Evolutionary conservation across 2,113 vertebrate species (phyloP).

Genomic region (Eptatretus burgeri): DNA sequence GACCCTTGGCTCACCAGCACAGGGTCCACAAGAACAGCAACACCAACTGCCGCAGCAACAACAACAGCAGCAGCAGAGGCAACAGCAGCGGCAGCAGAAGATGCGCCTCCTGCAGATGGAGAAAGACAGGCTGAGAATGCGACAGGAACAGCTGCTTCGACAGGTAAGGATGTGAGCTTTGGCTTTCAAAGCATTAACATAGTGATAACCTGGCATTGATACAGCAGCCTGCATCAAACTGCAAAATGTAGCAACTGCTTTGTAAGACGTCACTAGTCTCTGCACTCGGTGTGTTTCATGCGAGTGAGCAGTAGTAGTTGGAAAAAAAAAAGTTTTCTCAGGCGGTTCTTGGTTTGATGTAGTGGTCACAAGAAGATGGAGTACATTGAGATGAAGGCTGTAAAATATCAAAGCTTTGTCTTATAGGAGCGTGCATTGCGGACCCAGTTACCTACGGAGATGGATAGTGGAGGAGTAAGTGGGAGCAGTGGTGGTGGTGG

Average conservation of each 20-base stretch:
- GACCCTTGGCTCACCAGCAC: not conserved
- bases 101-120: conserved; percentile 72
- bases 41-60: not conserved
- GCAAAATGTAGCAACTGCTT: no score
- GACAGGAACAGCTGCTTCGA: conserved; percentile 83
- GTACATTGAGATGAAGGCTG: no score
- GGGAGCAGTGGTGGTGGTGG: no score
- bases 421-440: conserved; percentile 65
- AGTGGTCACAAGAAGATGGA: no score
- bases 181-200: no score
- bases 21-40: not conserved
- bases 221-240: no score
- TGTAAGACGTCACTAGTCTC: no score
- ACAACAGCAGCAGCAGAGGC: not conserved
- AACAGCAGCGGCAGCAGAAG: conserved; percentile 28
- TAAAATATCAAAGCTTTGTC: conserved; percentile 7
- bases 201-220: no score
- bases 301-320: no score
- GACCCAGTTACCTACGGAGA: conserved; percentile 86
- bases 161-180: conserved; percentile 25
- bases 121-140: conserved; percentile 63
- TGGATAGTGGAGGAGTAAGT: conserved; percentile 18
- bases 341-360: no score
- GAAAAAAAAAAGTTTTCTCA: no score
- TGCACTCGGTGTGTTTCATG: no score